Evolutionary conservation across 1,140 invertebrate genomes (phyloP).

Genomic region (Drosophila seguyi): DNA sequence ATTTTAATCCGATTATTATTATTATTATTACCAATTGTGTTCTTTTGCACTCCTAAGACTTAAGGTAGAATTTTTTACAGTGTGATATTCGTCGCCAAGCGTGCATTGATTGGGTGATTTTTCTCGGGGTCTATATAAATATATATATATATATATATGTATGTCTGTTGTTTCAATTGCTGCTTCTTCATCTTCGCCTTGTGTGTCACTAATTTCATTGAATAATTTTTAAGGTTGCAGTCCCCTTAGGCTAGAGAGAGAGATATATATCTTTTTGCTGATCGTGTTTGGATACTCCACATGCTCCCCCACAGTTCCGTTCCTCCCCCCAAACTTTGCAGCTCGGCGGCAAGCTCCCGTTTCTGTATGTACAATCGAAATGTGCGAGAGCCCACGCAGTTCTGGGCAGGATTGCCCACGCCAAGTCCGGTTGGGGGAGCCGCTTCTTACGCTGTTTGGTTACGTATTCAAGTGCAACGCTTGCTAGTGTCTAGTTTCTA

Average conservation of each 20-base stretch:
- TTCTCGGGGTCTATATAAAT: neutral
- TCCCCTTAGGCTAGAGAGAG: constrained; percentile 31
- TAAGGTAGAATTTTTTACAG: constrained; percentile 61
- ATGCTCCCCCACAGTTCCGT: constrained; percentile 3
- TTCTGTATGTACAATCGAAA: constrained; percentile 53
- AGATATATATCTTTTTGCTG: constrained; percentile 20
- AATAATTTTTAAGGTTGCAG: constrained; percentile 34
- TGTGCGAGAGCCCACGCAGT: constrained; percentile 30
- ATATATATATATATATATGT: constrained; percentile 13
- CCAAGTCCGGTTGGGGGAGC: constrained; percentile 24
- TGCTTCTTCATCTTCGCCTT: constrained; percentile 4
- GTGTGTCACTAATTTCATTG: constrained; percentile 39
- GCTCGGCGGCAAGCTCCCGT: constrained; percentile 1
- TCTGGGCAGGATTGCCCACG: constrained; percentile 32
- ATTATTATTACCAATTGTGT: constrained; percentile 51
- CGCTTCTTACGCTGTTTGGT: constrained; percentile 22
- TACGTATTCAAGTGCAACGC: constrained; percentile 53
- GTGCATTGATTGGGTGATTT: constrained; percentile 35
- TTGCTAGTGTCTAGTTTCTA: constrained; percentile 49
- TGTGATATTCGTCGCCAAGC: constrained; percentile 66
- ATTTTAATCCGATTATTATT: constrained; percentile 76
- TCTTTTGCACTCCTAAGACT: constrained; percentile 45
- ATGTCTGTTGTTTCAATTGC: constrained; percentile 33
- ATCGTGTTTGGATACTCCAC: constrained; percentile 45
- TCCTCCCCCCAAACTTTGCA: no score